Conservation (phyloP, 2,113 vertebrate species). For the Chamaea fasciata region DNA sequence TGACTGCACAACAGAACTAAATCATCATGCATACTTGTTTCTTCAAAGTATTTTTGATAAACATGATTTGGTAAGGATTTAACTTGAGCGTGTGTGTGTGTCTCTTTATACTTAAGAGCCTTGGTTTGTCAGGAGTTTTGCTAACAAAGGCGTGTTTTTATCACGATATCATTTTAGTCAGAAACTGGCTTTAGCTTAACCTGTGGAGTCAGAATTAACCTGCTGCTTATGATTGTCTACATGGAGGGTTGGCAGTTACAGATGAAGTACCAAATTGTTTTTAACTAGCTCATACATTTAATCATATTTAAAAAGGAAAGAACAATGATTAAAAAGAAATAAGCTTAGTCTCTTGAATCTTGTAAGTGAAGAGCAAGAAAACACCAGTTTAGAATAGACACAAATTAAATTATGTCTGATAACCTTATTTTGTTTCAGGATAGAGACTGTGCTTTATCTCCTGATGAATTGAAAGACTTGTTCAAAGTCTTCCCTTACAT, state of each 20-base stretch:
- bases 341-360: background rate
- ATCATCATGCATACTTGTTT: constrained; percentile 97
- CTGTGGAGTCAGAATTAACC: background rate
- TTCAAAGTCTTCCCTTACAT: constrained; percentile 98
- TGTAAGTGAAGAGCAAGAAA: background rate
- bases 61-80: constrained; percentile 91
- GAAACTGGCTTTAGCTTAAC: background rate
- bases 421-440: constrained; percentile 83
- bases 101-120: background rate
- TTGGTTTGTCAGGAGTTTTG: background rate
- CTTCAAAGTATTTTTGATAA: constrained; percentile 98
- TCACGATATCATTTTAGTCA: background rate
- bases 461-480: constrained; percentile 94
- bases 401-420: background rate
- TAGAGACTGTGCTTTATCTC: constrained; percentile 92
- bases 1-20: constrained; percentile 96
- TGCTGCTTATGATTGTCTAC: background rate
- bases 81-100: background rate
- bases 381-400: background rate
- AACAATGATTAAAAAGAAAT: background rate
- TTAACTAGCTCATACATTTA: background rate
- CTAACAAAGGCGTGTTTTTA: background rate
- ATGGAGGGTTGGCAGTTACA: background rate
- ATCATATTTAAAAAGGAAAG: background rate
- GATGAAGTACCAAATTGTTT: background rate